These are phyloP conservation scores for Drosophila differens DNA, from an alignment of 2,888 invertebrate species.

Conservation along the genomic window DNA sequence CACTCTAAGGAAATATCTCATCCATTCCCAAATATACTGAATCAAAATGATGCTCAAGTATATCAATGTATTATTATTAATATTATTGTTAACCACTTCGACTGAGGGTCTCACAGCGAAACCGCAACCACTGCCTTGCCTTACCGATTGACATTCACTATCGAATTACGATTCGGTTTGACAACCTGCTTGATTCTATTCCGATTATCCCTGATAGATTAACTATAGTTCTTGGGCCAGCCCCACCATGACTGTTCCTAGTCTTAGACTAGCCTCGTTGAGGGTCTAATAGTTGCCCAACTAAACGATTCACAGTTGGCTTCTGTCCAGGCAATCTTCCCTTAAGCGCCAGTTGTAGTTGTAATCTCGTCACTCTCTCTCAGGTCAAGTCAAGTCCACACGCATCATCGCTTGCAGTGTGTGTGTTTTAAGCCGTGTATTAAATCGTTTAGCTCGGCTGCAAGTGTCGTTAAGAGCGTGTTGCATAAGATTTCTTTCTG, in stretches of 20 bases:
- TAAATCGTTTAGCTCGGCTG: constrained; percentile 54
- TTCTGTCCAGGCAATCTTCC: background rate
- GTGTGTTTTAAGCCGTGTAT: constrained; percentile 19
- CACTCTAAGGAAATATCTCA: background rate
- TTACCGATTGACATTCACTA: background rate
- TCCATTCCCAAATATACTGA: background rate
- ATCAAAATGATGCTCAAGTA: no score
- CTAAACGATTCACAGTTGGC: background rate
- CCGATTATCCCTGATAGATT: background rate
- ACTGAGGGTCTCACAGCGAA: background rate
- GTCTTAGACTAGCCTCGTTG: background rate
- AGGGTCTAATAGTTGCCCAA: background rate
- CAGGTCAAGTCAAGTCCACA: background rate
- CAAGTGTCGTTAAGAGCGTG: constrained; percentile 62
- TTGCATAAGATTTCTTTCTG: constrained; percentile 39
- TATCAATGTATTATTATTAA: background rate
- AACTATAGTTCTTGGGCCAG: background rate
- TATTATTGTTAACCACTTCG: background rate
- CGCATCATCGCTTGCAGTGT: background rate
- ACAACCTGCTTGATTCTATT: background rate
- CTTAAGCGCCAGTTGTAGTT: background rate
- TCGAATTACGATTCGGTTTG: background rate
- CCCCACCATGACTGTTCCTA: background rate
- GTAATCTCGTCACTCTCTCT: background rate
- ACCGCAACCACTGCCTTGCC: background rate